These are phyloP conservation scores for Odontomyia ornata DNA, from an alignment of 2,888 invertebrate genomes.

Conservation along the genomic window DNA sequence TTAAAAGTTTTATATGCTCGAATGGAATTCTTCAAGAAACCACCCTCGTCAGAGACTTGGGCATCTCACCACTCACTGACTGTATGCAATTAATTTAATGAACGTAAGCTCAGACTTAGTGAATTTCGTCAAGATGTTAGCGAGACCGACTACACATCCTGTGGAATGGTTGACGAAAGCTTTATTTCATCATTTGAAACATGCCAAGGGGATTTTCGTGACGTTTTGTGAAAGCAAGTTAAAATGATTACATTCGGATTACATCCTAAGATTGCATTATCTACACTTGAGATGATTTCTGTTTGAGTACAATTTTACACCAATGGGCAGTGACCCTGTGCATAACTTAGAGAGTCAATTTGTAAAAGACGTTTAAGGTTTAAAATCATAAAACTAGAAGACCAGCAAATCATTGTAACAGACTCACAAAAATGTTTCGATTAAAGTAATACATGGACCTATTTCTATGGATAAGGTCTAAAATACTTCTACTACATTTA, in stretches of 20 bases:
- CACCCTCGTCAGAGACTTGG: neutral
- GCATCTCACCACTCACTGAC: slow-evolving; percentile 10
- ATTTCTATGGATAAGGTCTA: too few relatives aligned
- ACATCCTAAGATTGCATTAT: slow-evolving; percentile 1
- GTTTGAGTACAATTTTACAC: neutral
- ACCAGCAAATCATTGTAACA: too few relatives aligned
- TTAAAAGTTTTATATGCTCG: slow-evolving; percentile 49
- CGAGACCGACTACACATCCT: neutral
- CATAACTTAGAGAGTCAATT: neutral
- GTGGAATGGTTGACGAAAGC: slow-evolving; percentile 10
- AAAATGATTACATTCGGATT: neutral
- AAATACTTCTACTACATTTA: too few relatives aligned
- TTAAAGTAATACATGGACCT: too few relatives aligned
- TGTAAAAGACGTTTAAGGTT: too few relatives aligned
- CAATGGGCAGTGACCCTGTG: neutral
- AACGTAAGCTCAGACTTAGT: slow-evolving; percentile 19
- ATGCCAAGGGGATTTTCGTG: neutral
- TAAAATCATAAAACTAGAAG: too few relatives aligned
- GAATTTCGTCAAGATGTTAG: slow-evolving; percentile 27
- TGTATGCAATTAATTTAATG: slow-evolving; percentile 40
- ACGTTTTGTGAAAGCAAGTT: neutral
- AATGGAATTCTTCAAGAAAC: slow-evolving; percentile 44
- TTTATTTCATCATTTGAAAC: neutral
- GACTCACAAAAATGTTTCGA: too few relatives aligned
- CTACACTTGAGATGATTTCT: neutral